phyloP scores from a whole-genome alignment of 2,797 vertebrate genomes.

The Rhincodon typus region DNA sequence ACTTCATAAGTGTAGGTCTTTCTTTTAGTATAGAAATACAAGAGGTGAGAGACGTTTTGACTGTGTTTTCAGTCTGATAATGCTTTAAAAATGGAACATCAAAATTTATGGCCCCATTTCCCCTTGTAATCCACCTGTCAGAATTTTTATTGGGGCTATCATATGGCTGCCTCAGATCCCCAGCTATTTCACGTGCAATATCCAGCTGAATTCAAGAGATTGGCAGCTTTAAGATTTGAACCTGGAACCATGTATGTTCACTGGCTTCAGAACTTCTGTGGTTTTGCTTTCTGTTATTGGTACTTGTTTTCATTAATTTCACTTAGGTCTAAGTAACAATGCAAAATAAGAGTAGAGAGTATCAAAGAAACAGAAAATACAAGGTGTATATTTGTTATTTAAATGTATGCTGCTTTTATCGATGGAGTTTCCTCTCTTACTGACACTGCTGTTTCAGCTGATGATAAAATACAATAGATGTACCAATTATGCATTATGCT shows the following conservation, averaged over 20 bases:
- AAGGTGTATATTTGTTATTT: background rate
- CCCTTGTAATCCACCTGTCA: background rate
- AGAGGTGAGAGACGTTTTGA: background rate
- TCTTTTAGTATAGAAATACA: background rate
- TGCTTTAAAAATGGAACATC: background rate
- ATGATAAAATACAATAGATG: constrained; percentile 19
- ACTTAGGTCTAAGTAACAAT: background rate
- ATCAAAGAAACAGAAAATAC: constrained; percentile 10
- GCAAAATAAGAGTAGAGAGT: background rate
- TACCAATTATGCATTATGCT: constrained; percentile 17
- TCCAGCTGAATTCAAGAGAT: background rate
- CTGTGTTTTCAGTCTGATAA: background rate
- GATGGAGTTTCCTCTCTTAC: background rate
- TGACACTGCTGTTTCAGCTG: background rate
- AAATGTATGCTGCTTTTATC: constrained; percentile 20
- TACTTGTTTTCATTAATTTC: background rate
- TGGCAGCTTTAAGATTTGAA: background rate
- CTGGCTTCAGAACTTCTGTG: background rate
- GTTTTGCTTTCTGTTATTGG: background rate
- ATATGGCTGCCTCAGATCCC: background rate
- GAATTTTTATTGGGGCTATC: background rate
- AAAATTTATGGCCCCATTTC: background rate
- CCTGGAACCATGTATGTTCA: background rate
- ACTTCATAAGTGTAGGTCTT: background rate
- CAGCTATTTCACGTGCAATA: background rate